Conservation (phyloP, 2,113 vertebrate species). For the Ascaphus truei region DNA sequence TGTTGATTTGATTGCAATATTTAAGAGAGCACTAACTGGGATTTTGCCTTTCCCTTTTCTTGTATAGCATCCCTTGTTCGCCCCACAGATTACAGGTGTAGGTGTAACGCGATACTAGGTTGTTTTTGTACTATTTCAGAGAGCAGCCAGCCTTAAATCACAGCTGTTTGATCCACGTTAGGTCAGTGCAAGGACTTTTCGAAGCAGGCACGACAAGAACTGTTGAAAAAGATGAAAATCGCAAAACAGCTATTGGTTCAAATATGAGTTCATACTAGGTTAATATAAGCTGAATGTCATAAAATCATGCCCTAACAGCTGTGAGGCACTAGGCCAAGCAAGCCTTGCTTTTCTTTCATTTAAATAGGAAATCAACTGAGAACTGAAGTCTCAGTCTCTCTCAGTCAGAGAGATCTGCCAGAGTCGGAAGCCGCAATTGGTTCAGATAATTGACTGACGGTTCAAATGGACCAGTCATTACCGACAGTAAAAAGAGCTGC, state of each 20-base stretch:
- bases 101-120: too few relatives aligned
- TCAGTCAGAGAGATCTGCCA: background rate
- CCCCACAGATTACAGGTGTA: too few relatives aligned
- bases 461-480: background rate
- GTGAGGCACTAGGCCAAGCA: slow-evolving; percentile 18
- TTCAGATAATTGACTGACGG: background rate
- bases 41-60: too few relatives aligned
- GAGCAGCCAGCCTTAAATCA: too few relatives aligned
- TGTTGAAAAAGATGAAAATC: too few relatives aligned
- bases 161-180: too few relatives aligned
- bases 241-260: too few relatives aligned
- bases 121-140: too few relatives aligned
- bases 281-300: background rate
- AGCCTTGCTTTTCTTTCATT: background rate
- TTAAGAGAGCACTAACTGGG: too few relatives aligned
- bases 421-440: background rate
- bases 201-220: slow-evolving; percentile 10
- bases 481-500: background rate
- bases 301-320: slow-evolving; percentile 16
- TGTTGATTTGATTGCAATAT: too few relatives aligned
- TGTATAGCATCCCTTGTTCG: too few relatives aligned
- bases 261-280: background rate
- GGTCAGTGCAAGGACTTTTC: too few relatives aligned
- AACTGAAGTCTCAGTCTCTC: slow-evolving; percentile 1
- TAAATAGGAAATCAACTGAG: background rate